phyloP scores from a whole-genome alignment of 2,888 invertebrate species.

The Aleiodes alternator region DNA sequence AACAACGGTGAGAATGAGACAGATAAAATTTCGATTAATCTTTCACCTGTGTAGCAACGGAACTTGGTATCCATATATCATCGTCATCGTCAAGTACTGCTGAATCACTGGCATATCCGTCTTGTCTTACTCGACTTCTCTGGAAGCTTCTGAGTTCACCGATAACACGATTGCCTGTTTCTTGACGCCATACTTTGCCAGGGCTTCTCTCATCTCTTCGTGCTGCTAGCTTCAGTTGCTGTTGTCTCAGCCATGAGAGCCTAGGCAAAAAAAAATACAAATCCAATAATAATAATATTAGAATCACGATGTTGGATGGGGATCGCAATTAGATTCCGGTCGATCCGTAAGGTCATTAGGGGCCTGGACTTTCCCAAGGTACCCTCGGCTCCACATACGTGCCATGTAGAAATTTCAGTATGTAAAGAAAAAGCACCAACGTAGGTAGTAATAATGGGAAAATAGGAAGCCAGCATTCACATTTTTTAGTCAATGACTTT shows the following conservation, averaged over 20 bases:
- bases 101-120: constrained; percentile 88
- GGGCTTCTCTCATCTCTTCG: constrained; percentile 80
- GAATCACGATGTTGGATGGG: constrained; percentile 34
- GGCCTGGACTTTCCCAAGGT: constrained; percentile 32
- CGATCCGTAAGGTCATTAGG: constrained; percentile 32
- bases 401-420: constrained; percentile 7
- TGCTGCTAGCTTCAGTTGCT: constrained; percentile 88
- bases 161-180: constrained; percentile 82
- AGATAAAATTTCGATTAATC: not conserved
- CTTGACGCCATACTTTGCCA: constrained; percentile 81
- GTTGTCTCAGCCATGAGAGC: constrained; percentile 86
- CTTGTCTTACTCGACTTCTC: constrained; percentile 77
- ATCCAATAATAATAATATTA: constrained; percentile 33
- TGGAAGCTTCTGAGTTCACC: constrained; percentile 79
- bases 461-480: not conserved
- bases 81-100: constrained; percentile 87
- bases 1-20: not conserved
- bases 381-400: constrained; percentile 14
- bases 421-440: not conserved
- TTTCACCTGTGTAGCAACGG: constrained; percentile 67
- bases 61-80: constrained; percentile 73
- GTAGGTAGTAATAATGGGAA: not conserved
- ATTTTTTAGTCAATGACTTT: not conserved
- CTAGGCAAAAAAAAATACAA: constrained; percentile 56
- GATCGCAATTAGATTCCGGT: constrained; percentile 37